phyloP scores from a whole-genome alignment of 2,888 invertebrate genomes.

The Stenodema calcarata region DNA sequence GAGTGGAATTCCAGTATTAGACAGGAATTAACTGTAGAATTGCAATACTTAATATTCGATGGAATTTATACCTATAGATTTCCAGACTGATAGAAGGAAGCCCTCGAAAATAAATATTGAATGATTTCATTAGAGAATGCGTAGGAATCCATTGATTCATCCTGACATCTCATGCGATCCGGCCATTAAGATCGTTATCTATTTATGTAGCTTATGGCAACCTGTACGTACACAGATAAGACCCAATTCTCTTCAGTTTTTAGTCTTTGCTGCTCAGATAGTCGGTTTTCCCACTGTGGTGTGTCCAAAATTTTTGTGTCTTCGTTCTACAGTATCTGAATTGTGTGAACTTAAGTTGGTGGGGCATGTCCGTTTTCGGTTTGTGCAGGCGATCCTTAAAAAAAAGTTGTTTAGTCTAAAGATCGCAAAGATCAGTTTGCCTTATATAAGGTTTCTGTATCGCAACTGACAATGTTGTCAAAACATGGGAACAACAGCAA shows the following conservation, averaged over 20 bases:
- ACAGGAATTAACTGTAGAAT: no score
- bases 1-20: no score
- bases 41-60: no score
- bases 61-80: no score
- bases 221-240: neutral
- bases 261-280: neutral
- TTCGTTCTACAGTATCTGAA: no score
- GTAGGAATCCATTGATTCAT: neutral
- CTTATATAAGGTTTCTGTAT: neutral
- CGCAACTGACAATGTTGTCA: neutral
- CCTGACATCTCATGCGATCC: conserved; percentile 23
- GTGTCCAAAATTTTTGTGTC: no score
- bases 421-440: no score
- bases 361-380: neutral
- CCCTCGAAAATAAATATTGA: no score
- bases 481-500: neutral
- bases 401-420: no score
- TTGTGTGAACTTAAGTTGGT: no score
- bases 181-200: conserved; percentile 26
- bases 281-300: no score
- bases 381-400: neutral
- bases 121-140: neutral
- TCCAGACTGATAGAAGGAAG: no score
- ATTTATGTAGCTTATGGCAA: conserved; percentile 21
- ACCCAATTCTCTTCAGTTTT: neutral